Percentiles rank a stretch among this genome's conserved stretches.
Conservation (phyloP, 2,797 vertebrate species). For the Hippoglossus hippoglossus region DNA sequence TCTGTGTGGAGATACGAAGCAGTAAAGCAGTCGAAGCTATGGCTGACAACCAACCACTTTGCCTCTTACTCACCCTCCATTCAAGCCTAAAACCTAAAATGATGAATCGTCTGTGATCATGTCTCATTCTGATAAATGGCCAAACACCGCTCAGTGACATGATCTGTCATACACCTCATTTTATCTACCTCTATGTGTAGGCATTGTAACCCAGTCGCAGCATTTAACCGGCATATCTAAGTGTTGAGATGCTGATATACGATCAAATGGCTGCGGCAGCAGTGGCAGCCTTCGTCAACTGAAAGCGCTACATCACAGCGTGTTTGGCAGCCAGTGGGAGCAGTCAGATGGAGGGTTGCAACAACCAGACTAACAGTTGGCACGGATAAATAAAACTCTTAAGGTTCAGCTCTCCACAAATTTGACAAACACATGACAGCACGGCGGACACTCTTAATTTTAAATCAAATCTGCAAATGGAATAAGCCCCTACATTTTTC, state of each 20-base stretch:
- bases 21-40: slow-evolving; percentile 17
- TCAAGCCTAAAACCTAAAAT: slow-evolving; percentile 34
- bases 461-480: slow-evolving; percentile 66
- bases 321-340: slow-evolving; percentile 75
- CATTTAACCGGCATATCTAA: slow-evolving; percentile 61
- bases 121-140: slow-evolving; percentile 51
- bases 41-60: slow-evolving; percentile 29
- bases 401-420: slow-evolving; percentile 65
- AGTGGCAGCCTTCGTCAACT: slow-evolving; percentile 71
- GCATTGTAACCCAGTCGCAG: slow-evolving; percentile 48
- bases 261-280: slow-evolving; percentile 74
- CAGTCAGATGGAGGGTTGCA: slow-evolving; percentile 80
- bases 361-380: slow-evolving; percentile 78
- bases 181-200: slow-evolving; percentile 46
- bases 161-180: slow-evolving; percentile 48
- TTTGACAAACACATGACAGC: slow-evolving; percentile 68
- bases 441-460: slow-evolving; percentile 18
- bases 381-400: slow-evolving; percentile 67
- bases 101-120: slow-evolving; percentile 47
- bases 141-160: slow-evolving; percentile 35
- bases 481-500: slow-evolving; percentile 45
- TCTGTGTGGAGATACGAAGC: slow-evolving; percentile 7
- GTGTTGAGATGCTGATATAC: slow-evolving; percentile 69
- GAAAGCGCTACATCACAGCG: slow-evolving; percentile 73
- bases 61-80: slow-evolving; percentile 6